Percentiles rank a stretch among this genome's conserved stretches.
These are phyloP conservation scores for Acleris laterana DNA, from an alignment of 2,888 invertebrate genomes.

Conservation along the genomic window DNA sequence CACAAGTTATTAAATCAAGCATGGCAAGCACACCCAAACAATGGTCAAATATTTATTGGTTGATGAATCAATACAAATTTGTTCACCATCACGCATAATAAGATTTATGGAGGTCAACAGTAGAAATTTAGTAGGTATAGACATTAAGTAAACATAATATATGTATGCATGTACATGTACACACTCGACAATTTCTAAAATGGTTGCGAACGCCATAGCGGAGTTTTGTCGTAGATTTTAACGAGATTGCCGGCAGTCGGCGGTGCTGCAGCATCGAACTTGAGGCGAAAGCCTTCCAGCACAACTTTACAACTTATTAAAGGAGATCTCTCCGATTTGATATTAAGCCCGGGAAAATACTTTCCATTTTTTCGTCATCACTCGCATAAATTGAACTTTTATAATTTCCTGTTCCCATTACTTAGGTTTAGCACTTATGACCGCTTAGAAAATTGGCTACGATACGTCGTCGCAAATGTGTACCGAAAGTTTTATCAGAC, in stretches of 20 bases:
- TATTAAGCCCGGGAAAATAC: conserved; percentile 64
- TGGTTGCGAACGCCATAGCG: conserved; percentile 60
- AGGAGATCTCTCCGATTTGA: conserved; percentile 69
- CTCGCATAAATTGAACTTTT: conserved; percentile 48
- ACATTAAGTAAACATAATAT: background rate
- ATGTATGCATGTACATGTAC: conserved; percentile 24
- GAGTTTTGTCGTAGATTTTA: conserved; percentile 77
- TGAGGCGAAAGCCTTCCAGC: conserved; percentile 66
- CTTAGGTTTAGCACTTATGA: conserved; percentile 1
- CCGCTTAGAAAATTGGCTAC: background rate
- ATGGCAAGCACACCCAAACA: background rate
- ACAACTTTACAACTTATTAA: conserved; percentile 80
- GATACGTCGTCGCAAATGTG: background rate
- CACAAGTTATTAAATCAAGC: too few relatives aligned
- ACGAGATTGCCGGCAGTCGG: conserved; percentile 77
- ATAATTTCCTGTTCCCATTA: conserved; percentile 46
- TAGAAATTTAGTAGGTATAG: background rate
- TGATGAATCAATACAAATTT: conserved; percentile 8
- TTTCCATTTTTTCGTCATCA: conserved; percentile 55
- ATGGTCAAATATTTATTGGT: background rate
- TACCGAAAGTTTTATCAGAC: too few relatives aligned
- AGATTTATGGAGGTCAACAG: conserved; percentile 3
- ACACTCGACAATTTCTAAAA: conserved; percentile 66
- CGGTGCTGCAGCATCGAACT: conserved; percentile 66
- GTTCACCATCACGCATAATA: conserved; percentile 7